These are phyloP conservation scores for Drosophila sechellia DNA, from an alignment of 1,140 invertebrate genomes.

Conservation along the genomic window DNA sequence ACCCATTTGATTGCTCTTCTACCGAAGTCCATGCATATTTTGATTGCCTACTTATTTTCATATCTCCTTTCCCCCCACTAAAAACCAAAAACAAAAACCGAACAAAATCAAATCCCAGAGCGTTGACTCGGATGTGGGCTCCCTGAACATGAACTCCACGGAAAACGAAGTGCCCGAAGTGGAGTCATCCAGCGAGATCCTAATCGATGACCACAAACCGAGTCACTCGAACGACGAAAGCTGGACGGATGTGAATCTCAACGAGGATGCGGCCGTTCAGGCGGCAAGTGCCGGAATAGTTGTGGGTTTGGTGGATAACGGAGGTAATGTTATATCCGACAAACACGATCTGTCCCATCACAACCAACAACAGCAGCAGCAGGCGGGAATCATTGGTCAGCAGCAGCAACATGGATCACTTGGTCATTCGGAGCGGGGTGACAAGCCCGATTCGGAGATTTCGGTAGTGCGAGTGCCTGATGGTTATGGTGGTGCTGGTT, in stretches of 20 bases:
- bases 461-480: constrained; percentile 90
- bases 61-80: neutral
- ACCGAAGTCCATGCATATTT: constrained; percentile 49
- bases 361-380: constrained; percentile 46
- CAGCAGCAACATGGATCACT: constrained; percentile 37
- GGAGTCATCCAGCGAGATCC: constrained; percentile 88
- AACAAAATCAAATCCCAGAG: constrained; percentile 85
- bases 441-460: constrained; percentile 90
- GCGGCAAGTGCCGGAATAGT: constrained; percentile 71
- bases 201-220: constrained; percentile 89
- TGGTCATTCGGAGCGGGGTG: constrained; percentile 86
- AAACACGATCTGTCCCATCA: constrained; percentile 35
- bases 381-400: constrained; percentile 25
- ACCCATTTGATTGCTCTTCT: constrained; percentile 40
- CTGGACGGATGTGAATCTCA: constrained; percentile 96
- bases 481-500: constrained; percentile 80
- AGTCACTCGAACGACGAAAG: constrained; percentile 90
- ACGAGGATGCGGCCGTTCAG: constrained; percentile 89
- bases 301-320: constrained; percentile 47
- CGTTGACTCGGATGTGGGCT: constrained; percentile 90
- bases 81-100: neutral
- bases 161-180: constrained; percentile 89
- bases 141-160: constrained; percentile 88
- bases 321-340: constrained; percentile 5
- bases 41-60: constrained; percentile 40